phyloP scores from a whole-genome alignment of 2,888 invertebrate genomes.

The Leptodirus hochenwartii region DNA sequence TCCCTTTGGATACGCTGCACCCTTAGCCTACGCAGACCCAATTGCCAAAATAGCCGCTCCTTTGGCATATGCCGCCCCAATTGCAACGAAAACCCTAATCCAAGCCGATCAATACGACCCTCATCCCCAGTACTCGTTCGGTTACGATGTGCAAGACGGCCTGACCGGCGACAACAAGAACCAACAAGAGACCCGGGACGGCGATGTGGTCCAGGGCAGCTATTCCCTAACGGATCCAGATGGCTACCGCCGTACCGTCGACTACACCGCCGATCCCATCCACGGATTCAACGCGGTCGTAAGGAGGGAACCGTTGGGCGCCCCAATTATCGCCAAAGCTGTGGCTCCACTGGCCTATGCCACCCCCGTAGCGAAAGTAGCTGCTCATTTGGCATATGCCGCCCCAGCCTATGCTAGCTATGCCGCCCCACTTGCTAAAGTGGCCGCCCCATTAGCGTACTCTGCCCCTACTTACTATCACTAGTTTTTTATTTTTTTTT shows the following conservation, averaged over 20 bases:
- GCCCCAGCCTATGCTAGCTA: constrained; percentile 11
- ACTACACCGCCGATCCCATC: constrained; percentile 38
- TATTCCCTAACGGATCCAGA: constrained; percentile 35
- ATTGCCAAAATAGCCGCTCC: constrained; percentile 10
- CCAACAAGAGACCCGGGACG: constrained; percentile 31
- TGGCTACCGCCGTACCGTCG: constrained; percentile 32
- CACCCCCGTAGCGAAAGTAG: constrained; percentile 16
- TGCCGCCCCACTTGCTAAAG: constrained; percentile 13
- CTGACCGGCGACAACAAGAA: constrained; percentile 34
- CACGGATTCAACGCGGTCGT: constrained; percentile 47
- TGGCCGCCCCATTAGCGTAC: constrained; percentile 8
- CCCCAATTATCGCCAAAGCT: constrained; percentile 12
- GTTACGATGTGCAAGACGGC: constrained; percentile 35
- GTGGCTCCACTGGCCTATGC: constrained; percentile 17
- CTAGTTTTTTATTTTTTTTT: too few species aligned
- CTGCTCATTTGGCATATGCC: constrained; percentile 9
- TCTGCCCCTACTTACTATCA: constrained; percentile 9
- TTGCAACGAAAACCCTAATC: constrained; percentile 20
- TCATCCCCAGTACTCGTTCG: constrained; percentile 35
- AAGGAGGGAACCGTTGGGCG: constrained; percentile 35
- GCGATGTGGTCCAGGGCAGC: constrained; percentile 34
- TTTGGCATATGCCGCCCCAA: constrained; percentile 12
- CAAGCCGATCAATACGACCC: constrained; percentile 28
- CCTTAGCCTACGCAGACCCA: constrained; percentile 19
- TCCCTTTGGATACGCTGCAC: constrained; percentile 19